Evolutionary conservation across 23 tunicate species (phyloP).

Genomic region (Trididemnum clinides): DNA sequence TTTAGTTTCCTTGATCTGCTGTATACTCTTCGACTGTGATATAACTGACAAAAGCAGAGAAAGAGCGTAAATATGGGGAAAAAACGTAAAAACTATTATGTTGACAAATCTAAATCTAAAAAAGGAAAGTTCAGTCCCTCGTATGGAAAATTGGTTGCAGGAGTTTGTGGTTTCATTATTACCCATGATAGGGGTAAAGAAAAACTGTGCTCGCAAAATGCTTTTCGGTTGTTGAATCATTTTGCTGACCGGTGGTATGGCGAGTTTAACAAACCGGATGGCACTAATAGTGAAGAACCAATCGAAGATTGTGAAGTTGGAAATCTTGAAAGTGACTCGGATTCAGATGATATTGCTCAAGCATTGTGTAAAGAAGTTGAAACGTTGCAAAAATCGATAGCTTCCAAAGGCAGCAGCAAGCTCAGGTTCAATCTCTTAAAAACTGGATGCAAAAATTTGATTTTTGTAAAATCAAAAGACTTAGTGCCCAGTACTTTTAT

Average conservation of each 20-base stretch:
- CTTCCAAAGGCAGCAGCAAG: neutral
- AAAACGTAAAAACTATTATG: neutral
- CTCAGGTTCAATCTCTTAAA: constrained; percentile 52
- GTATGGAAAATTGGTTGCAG: constrained; percentile 37
- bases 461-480: constrained; percentile 48
- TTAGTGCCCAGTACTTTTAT: constrained; percentile 56
- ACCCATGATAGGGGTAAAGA: constrained; percentile 81
- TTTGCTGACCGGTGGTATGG: constrained; percentile 83
- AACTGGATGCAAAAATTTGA: constrained; percentile 73
- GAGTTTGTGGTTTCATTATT: constrained; percentile 58
- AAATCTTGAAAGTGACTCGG: constrained; percentile 1
- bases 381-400: neutral
- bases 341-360: constrained; percentile 53
- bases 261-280: neutral
- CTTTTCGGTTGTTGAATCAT: constrained; percentile 66
- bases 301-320: neutral
- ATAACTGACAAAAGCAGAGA: too few species aligned
- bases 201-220: constrained; percentile 55
- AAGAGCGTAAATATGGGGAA: constrained; percentile 40
- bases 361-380: constrained; percentile 44
- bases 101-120: neutral
- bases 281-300: neutral
- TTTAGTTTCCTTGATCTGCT: too few species aligned
- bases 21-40: too few species aligned
- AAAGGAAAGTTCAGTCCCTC: neutral